Percentiles rank a stretch among this genome's conserved stretches.
Evolutionary conservation across 2,888 invertebrate genomes (phyloP).

Genomic region (Tiliacea aurago): DNA sequence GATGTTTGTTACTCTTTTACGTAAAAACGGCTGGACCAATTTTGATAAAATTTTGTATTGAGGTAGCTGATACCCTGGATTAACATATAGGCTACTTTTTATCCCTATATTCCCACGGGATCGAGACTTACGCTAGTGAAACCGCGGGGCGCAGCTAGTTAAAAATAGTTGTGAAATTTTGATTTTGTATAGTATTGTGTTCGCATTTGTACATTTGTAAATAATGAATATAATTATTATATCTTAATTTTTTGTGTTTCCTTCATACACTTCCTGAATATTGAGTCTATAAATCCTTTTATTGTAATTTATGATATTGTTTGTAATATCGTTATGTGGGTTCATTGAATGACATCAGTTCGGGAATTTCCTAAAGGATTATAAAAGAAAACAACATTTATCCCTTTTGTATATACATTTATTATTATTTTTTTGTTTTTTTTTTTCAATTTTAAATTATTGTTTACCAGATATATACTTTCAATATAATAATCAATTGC

Average conservation of each 20-base stretch:
- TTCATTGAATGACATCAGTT: background rate
- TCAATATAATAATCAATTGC: conserved; percentile 85
- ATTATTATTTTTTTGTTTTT: conserved; percentile 79
- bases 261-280: too few relatives aligned
- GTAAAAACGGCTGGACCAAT: too few relatives aligned
- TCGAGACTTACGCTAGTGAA: too few relatives aligned
- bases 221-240: background rate
- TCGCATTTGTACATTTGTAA: background rate
- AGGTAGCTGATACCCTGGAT: too few relatives aligned
- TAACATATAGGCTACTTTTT: too few relatives aligned
- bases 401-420: conserved; percentile 82
- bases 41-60: too few relatives aligned
- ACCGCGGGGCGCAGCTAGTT: too few relatives aligned
- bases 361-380: background rate
- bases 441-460: conserved; percentile 70
- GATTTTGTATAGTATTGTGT: background rate
- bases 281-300: background rate
- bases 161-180: background rate
- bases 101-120: too few relatives aligned
- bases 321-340: background rate
- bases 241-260: background rate
- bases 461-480: conserved; percentile 83
- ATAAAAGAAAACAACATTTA: conserved; percentile 69
- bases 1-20: too few relatives aligned
- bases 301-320: background rate